Evolutionary conservation across 2,888 invertebrate species (phyloP).

Genomic region (Ophion ellenae): DNA sequence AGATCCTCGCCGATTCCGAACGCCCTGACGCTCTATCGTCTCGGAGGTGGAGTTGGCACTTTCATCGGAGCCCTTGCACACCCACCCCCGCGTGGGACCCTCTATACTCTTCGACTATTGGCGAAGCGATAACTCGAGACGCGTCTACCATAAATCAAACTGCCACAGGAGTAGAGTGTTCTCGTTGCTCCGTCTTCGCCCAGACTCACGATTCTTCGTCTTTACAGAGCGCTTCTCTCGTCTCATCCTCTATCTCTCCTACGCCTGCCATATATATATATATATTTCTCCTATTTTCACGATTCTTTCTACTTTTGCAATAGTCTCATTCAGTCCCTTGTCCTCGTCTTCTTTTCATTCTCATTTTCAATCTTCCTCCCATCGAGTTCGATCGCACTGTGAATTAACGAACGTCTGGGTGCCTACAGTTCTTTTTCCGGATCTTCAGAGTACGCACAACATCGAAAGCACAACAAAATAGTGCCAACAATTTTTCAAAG

Average conservation of each 20-base stretch:
- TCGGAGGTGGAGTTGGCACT: slow-evolving; percentile 61
- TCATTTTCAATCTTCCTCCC: slow-evolving; percentile 37
- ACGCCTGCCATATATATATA: slow-evolving; percentile 79
- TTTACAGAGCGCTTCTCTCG: slow-evolving; percentile 75
- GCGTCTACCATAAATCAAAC: slow-evolving; percentile 82
- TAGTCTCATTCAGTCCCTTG: slow-evolving; percentile 29
- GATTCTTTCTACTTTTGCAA: slow-evolving; percentile 76
- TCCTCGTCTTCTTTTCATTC: slow-evolving; percentile 46
- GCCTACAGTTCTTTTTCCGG: slow-evolving; percentile 38
- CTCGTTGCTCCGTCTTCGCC: slow-evolving; percentile 67
- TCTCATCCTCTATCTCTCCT: slow-evolving; percentile 85
- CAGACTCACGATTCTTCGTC: slow-evolving; percentile 68
- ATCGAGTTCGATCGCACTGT: slow-evolving; percentile 43
- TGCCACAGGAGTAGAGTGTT: slow-evolving; percentile 73
- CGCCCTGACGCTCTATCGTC: slow-evolving; percentile 9
- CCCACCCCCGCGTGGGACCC: slow-evolving; percentile 63
- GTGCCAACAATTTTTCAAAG: background rate
- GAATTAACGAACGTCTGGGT: slow-evolving; percentile 55
- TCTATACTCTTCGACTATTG: slow-evolving; percentile 75
- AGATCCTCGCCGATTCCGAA: slow-evolving; percentile 61
- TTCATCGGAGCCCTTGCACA: slow-evolving; percentile 55
- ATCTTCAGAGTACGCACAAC: slow-evolving; percentile 13
- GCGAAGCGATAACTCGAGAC: slow-evolving; percentile 83
- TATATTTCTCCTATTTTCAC: slow-evolving; percentile 68
- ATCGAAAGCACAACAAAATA: background rate